phyloP scores from a whole-genome alignment of 2,113 vertebrate species.

The Strigops habroptila region DNA sequence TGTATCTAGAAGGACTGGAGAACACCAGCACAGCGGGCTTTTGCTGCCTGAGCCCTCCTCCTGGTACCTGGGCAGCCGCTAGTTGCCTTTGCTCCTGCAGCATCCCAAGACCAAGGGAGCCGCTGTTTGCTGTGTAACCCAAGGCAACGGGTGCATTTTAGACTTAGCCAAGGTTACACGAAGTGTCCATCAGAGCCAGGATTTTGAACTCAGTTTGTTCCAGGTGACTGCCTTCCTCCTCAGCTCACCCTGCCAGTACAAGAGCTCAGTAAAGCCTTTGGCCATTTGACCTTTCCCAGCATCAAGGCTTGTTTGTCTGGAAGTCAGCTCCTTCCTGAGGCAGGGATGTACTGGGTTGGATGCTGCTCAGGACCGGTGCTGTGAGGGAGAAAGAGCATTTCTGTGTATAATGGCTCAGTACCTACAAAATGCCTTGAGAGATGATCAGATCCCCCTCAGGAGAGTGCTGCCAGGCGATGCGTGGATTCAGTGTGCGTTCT shows the following conservation, averaged over 20 bases:
- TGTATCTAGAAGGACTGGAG: not conserved
- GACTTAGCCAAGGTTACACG: fast-evolving
- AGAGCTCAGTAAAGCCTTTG: not conserved
- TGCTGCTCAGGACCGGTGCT: not conserved
- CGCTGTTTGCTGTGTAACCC: not conserved
- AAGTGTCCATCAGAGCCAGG: not conserved
- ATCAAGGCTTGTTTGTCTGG: not conserved
- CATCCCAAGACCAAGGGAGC: fast-evolving
- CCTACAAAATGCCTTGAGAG: not conserved
- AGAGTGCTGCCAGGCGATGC: fast-evolving
- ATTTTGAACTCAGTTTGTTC: not conserved
- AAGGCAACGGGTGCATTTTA: not conserved
- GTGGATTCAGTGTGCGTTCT: fast-evolving
- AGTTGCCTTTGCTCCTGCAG: not conserved
- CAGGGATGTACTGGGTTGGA: not conserved
- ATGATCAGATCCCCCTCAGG: not conserved
- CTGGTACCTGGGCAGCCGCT: not conserved
- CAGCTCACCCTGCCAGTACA: not conserved
- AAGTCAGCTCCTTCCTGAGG: not conserved
- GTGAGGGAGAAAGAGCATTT: not conserved
- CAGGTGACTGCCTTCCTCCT: not conserved
- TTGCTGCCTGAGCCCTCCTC: not conserved
- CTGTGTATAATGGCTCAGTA: not conserved
- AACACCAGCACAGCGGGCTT: not conserved
- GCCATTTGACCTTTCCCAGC: not conserved